Evolutionary conservation across 2,888 invertebrate genomes (phyloP), one percentile per base, ranked within the genome.

Genomic region (Pollenia angustigena): DNA sequence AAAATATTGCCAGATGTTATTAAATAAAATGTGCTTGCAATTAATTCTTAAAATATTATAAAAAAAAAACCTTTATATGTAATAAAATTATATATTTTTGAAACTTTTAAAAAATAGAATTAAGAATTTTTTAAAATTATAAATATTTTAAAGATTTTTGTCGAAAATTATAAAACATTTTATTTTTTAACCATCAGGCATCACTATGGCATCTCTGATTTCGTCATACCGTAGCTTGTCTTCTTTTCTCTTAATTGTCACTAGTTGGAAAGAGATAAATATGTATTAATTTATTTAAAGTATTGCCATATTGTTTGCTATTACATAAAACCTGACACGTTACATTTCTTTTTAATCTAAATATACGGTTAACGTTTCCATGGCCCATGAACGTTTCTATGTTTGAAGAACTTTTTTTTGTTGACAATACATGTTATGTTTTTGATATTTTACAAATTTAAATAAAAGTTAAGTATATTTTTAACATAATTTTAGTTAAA

Each of bases 1-100:
- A 69, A 71, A 71, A 44, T 64, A 48, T 18, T 32, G 54, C 82
- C 86, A 86, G 69, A 86, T 52, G 42, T 2, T 0, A 8, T n/a
- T 1, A 60, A 23, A 23, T 10, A 12, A 42, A 40, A 40, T 50
- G n/a, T 50, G 50, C 40, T 18, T 32, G 4, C 0, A 60, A 32
- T 40, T 52, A n/a, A 0, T 16, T 16, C 16, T 16, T 12, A 32
- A 3, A 40, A 8, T 7, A 42, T 7, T 1, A 11, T n/a, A 52
- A 23, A n/a, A 12, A 9, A 12, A 8, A 40, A 4, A 11, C 2
- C 0, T 32, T 40, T n/a, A 11, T 52, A 1, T 16, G 23, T 23
- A 23, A 23, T 23, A 23, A 8, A 16, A 52, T 16, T 1, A 52
- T 16, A n/a, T 42, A 12, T 16, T 40, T 40, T 32, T 9, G 40